Evolutionary conservation across 2,888 invertebrate genomes (phyloP), one percentile per base, ranked within the genome.

Genomic region (Penaeus monodon): DNA sequence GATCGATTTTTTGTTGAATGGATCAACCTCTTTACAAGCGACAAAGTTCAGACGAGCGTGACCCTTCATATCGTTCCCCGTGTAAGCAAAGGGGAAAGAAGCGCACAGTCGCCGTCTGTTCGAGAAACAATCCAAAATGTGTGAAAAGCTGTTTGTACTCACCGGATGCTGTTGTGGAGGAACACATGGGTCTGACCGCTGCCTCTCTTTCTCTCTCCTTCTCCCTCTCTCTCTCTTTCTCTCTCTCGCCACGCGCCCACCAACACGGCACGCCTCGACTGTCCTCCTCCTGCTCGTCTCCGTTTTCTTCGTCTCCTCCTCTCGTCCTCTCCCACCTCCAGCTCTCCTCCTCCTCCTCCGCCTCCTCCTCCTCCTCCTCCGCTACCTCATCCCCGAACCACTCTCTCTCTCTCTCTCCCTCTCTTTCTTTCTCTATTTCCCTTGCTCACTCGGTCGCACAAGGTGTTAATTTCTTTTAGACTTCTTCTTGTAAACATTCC

Each of bases 121-220:
- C 44, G 44, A 10, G 44, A 44, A 44, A 44, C 44, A 44, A 44
- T 44, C 44, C 44, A 44, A 44, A 44, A 44, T 44, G 44, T 44
- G 44, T 44, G 44, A 44, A 44, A 44, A 44, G 44, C 44, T 44
- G 44, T 44, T 44, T 44, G 44, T 44, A 44, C 44, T 44, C 44
- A 44, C 44, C 44, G 44, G 44, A 44, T 44, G 44, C 44, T 44
- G 44, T 44, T 44, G 44, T 44, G 44, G 44, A 44, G 44, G 44
- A 44, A 44, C 44, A 44, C 44, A 44, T 44, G 57, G 29, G 24
- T 66, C 22, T n/a, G 74, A 38, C 17, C 33, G 64, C 64, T 22
- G 17, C n/a, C 65, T 29, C 81, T 44, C 66, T 66, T 68, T 44
- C 44, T 66, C 68, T 81, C 66, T 68, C 68, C 38, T 77, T 29